Conservation (phyloP, 1,140 invertebrate genomes). For the Bombus balteatus region DNA sequence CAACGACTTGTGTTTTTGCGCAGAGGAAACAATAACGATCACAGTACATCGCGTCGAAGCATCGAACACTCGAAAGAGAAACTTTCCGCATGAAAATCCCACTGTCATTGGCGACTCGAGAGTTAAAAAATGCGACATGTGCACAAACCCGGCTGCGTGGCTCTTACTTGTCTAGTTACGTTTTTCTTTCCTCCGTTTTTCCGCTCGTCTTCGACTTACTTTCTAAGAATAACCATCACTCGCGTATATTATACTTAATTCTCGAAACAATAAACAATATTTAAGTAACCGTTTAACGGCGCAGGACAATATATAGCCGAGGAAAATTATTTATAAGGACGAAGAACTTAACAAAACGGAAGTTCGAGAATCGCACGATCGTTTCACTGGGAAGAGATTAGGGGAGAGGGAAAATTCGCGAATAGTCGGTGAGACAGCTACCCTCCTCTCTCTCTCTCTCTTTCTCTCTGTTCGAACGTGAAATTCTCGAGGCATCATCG, state of each 20-base stretch:
- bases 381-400: neutral
- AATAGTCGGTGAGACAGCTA: too few relatives aligned
- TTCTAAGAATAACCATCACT: conserved; percentile 13
- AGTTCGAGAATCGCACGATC: conserved; percentile 36
- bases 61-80: conserved; percentile 27
- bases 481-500: conserved; percentile 38
- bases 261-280: conserved; percentile 32
- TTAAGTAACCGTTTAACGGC: conserved; percentile 43
- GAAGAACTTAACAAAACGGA: conserved; percentile 17
- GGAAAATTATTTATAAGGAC: neutral
- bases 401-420: neutral
- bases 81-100: neutral
- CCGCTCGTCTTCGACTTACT: neutral
- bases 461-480: conserved; percentile 2
- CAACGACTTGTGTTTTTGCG: conserved; percentile 6
- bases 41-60: conserved; percentile 42
- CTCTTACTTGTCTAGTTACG: neutral
- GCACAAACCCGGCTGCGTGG: conserved; percentile 52
- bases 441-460: conserved; percentile 5
- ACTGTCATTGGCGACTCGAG: neutral
- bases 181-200: neutral
- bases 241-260: conserved; percentile 6
- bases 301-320: conserved; percentile 17
- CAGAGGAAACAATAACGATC: conserved; percentile 42
- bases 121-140: conserved; percentile 24